Evolutionary conservation across 2,113 vertebrate species (phyloP).

Genomic region (Erpornis zantholeuca): DNA sequence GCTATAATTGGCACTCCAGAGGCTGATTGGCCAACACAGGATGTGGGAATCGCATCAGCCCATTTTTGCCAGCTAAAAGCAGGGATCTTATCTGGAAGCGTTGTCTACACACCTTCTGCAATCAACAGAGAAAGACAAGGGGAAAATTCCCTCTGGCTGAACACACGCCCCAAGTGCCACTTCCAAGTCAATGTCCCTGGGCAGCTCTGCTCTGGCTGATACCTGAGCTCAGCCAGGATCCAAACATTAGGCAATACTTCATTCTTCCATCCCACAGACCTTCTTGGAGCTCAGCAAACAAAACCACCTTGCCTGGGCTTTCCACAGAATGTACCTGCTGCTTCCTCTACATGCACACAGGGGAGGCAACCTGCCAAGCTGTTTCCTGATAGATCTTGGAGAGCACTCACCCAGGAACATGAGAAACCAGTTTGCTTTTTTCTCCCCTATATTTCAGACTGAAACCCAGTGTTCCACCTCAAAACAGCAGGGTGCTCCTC

Average conservation of each 20-base stretch:
- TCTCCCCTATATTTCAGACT: not conserved
- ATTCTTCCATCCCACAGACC: not conserved
- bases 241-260: not conserved
- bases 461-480: not conserved
- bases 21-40: not conserved
- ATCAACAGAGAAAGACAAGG: not conserved
- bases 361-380: not conserved
- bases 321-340: not conserved
- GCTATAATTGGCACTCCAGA: not conserved
- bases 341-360: not conserved
- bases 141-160: not conserved
- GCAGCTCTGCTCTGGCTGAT: not conserved
- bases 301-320: not conserved
- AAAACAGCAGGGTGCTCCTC: not conserved
- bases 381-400: not conserved
- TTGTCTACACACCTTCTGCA: not conserved
- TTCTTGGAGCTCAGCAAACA: not conserved
- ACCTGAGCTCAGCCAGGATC: not conserved
- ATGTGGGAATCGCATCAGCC: not conserved
- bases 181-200: not conserved
- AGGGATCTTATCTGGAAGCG: not conserved
- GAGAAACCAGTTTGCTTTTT: not conserved
- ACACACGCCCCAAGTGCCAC: not conserved
- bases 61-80: not conserved
- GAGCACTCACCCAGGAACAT: accelerated